Conservation (phyloP, 1,140 invertebrate species). For the Zaprionus kolodkinae region DNA sequence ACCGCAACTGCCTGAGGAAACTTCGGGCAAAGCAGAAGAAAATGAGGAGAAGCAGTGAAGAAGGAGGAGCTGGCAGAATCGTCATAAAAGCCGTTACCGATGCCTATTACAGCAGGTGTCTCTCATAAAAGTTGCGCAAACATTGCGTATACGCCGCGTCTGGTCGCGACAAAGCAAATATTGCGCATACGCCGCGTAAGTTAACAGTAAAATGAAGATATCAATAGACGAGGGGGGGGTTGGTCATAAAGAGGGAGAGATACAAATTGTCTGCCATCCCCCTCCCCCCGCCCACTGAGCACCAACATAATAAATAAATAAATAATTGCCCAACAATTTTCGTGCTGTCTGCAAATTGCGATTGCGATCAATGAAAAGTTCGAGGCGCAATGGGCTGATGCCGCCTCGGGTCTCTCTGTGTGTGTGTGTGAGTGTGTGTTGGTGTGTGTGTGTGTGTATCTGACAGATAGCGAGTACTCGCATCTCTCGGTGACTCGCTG, state of each 20-base stretch:
- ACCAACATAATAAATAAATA: conserved; percentile 47
- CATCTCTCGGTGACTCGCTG: conserved; percentile 20
- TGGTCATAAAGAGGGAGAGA: not conserved
- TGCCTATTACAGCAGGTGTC: not conserved
- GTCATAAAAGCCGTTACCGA: not conserved
- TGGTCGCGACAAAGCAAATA: conserved; percentile 8
- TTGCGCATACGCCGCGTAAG: conserved; percentile 49
- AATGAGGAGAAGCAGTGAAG: not conserved
- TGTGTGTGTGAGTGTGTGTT: conserved; percentile 10
- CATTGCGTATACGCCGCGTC: conserved; percentile 42
- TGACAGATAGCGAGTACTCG: conserved; percentile 4
- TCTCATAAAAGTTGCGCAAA: conserved; percentile 15
- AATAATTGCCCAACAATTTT: conserved; percentile 80
- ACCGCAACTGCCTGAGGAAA: not conserved
- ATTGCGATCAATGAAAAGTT: conserved; percentile 64
- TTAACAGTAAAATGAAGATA: conserved; percentile 9
- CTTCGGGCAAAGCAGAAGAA: not conserved
- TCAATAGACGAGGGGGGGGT: conserved; percentile 4
- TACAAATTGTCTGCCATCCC: not conserved
- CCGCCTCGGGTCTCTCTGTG: not conserved
- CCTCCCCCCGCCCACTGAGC: not conserved
- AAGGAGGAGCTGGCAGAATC: not conserved
- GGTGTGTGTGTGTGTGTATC: conserved; percentile 15
- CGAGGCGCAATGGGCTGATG: conserved; percentile 22
- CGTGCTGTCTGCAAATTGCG: conserved; percentile 78